Base-by-base conservation (phyloP, 1,140 invertebrate species). In the Dendroctonus valens region DNA sequence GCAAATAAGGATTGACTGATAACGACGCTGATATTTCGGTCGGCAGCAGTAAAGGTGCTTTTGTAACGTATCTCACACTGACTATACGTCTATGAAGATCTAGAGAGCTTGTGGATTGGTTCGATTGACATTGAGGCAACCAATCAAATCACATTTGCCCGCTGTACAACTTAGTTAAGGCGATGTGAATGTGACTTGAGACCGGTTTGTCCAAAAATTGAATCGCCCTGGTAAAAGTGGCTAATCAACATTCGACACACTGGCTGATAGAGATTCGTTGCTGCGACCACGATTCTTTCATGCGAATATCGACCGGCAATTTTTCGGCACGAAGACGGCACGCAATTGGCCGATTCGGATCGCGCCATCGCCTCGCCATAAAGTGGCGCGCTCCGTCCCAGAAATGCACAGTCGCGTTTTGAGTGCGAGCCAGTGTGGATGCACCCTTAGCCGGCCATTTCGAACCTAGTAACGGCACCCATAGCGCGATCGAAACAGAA, bases 291-390 rank as follows among this genome's bases (percentile, higher is more conserved):
- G 66, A 50, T 50, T 62, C 46, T 44, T 41, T 53, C 66, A 63
- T 68, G 59, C 53, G 52, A 59, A 57, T 68, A 68, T 68, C 52
- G 66, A 68, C 59, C 66, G 60, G 57, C 59, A 59, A 58, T 54
- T 62, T 61, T 67, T 68, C 42, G 66, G 59, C 66, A 68, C 66
- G 66, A 58, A 14, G 42, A 39, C 39, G 44, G 38, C 66, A 68
- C 59, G 66, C 66, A 39, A 68, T 68, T 68, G 66, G 66, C 52
- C 59, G 52, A 49, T 38, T 26, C 6, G 14, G 11, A 68, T 68
- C 66, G 66, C 66, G 66, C 66, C 59, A 68, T 59, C 55, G 54
- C 9, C 39, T 14, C 40, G 38, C 46, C 41, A 67, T 67, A 67
- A 67, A 67, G 65, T 67, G 65, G 65, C 65, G 65, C 53, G 65